Evolutionary conservation across 2,113 vertebrate species (phyloP).

Genomic region (Takifugu bimaculatus): DNA sequence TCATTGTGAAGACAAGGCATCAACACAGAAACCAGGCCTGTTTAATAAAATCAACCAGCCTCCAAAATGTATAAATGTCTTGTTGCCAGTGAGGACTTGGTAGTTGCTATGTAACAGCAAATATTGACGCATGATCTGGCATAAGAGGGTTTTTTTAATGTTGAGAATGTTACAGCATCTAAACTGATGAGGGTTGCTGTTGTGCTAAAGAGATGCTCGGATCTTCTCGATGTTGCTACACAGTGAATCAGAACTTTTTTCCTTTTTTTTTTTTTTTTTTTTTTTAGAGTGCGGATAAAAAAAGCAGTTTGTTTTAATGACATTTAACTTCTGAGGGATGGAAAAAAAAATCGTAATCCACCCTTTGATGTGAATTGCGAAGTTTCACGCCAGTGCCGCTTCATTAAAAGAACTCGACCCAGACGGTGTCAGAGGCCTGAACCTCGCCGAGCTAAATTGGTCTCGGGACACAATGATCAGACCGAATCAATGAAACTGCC

Average conservation of each 20-base stretch:
- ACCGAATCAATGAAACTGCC: constrained; percentile 35
- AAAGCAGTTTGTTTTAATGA: constrained; percentile 12
- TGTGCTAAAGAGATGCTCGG: no score
- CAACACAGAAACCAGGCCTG: constrained; percentile 29
- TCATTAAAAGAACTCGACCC: not conserved
- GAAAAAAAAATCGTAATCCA: constrained; percentile 4
- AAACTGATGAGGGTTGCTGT: no score
- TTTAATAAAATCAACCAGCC: not conserved
- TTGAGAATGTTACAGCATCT: no score
- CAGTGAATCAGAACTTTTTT: not conserved
- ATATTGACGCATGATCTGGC: no score
- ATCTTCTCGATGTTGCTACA: no score
- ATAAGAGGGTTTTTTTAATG: no score
- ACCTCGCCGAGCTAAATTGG: constrained; percentile 27
- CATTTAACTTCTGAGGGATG: not conserved
- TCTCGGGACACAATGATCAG: constrained; percentile 25
- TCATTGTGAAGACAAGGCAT: constrained; percentile 22
- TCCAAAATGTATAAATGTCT: not conserved
- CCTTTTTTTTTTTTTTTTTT: not conserved
- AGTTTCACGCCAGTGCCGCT: not conserved
- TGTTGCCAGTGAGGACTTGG: not conserved
- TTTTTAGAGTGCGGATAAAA: constrained; percentile 9
- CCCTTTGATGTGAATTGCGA: constrained; percentile 7
- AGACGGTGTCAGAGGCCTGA: not conserved
- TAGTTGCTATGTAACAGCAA: no score